Percentiles rank a stretch among this genome's conserved stretches.
Evolutionary conservation across 2,888 invertebrate genomes (phyloP).

Genomic region (Drosophila mimetica): DNA sequence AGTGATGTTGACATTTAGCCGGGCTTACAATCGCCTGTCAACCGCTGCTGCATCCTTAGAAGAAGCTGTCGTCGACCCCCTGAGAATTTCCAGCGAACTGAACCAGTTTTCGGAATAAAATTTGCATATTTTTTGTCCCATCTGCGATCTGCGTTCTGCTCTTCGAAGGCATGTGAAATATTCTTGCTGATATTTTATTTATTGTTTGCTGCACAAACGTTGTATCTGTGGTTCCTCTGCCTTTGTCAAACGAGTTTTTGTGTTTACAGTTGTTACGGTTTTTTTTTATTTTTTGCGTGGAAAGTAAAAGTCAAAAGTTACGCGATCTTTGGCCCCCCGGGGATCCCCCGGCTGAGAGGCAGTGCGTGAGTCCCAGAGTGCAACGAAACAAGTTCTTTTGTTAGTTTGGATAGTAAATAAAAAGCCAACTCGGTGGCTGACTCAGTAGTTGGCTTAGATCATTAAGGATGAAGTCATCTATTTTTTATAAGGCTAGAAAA

Average conservation of each 20-base stretch:
- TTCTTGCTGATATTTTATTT: constrained; percentile 57
- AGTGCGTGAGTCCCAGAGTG: constrained; percentile 36
- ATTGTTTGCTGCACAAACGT: constrained; percentile 44
- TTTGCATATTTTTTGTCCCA: constrained; percentile 36
- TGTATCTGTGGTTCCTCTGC: constrained; percentile 37
- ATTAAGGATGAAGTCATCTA: constrained; percentile 24
- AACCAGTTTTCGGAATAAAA: constrained; percentile 42
- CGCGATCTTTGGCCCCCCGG: constrained; percentile 34
- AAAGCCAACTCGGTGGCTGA: constrained; percentile 14
- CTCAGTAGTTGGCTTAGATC: constrained; percentile 37
- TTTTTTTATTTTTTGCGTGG: constrained; percentile 13
- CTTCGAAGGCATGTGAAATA: constrained; percentile 56
- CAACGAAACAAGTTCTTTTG: constrained; percentile 63
- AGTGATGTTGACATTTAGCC: constrained; percentile 33
- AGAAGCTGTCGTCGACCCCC: constrained; percentile 38
- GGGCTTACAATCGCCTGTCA: constrained; percentile 20
- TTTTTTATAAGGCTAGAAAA: neutral
- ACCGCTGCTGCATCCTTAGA: constrained; percentile 41
- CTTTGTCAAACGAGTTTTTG: constrained; percentile 64
- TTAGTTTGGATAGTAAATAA: constrained; percentile 22
- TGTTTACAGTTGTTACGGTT: constrained; percentile 19
- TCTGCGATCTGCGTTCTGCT: constrained; percentile 30
- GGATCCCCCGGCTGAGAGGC: constrained; percentile 11
- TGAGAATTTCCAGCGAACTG: constrained; percentile 43
- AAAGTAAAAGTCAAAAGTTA: constrained; percentile 73